Percentiles rank a stretch among this genome's conserved stretches.
Evolutionary conservation across 2,888 invertebrate species (phyloP).

Genomic region (Rutpela maculata): DNA sequence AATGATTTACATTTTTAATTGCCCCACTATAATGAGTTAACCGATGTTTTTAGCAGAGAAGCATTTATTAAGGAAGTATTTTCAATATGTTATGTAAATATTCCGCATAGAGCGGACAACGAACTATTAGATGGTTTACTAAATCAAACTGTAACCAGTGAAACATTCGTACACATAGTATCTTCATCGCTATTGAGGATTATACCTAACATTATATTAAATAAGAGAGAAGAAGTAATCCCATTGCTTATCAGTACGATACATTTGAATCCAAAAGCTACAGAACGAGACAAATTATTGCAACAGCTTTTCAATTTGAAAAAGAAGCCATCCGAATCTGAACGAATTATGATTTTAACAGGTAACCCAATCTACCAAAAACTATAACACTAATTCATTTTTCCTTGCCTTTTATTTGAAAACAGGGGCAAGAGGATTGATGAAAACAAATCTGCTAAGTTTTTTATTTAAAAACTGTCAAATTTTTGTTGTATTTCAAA

Average conservation of each 20-base stretch:
- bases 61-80: slow-evolving; percentile 78
- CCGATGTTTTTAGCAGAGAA: slow-evolving; percentile 72
- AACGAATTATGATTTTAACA: slow-evolving; percentile 78
- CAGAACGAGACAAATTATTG: slow-evolving; percentile 79
- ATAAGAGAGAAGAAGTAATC: slow-evolving; percentile 82
- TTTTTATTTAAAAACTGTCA: too few relatives aligned
- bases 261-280: slow-evolving; percentile 77
- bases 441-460: too few relatives aligned
- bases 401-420: neutral
- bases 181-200: slow-evolving; percentile 78
- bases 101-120: slow-evolving; percentile 69
- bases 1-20: neutral
- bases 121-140: slow-evolving; percentile 70
- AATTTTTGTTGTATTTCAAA: too few relatives aligned
- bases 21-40: neutral
- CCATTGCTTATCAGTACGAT: slow-evolving; percentile 80
- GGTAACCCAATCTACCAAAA: slow-evolving; percentile 67
- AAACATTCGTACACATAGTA: slow-evolving; percentile 75
- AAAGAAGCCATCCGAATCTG: slow-evolving; percentile 82
- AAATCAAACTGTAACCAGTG: slow-evolving; percentile 69
- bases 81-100: slow-evolving; percentile 73
- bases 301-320: slow-evolving; percentile 83
- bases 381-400: too few relatives aligned
- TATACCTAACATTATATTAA: slow-evolving; percentile 81
- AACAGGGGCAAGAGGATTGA: too few relatives aligned